Evolutionary conservation across 1,140 invertebrate genomes (phyloP), one percentile per base, ranked within the genome.

Genomic region (Armadillidium nasatum): DNA sequence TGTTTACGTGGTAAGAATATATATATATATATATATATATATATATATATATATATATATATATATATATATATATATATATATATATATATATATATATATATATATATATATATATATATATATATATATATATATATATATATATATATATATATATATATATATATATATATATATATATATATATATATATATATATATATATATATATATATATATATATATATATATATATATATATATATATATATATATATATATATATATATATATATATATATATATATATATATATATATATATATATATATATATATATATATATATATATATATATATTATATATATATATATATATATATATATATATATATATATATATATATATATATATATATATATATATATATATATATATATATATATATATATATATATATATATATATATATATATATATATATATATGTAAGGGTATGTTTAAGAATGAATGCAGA

Each of bases 101-200:
- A 33, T 33, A 33, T 33, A 33, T 33, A 33, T 33, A 33, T 33
- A 33, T 33, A 3, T 3, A 3, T 33, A 33, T 33, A 33, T 33
- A n/a, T 33, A 33, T 33, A 6, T 33, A n/a, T 33, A 33, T 33
- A 33, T 3, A 33, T 33, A 33, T 33, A 33, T 33, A 33, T 33
- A 33, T 33, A 33, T 33, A 33, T 33, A 33, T 33, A 33, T 33
- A 33, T 33, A 33, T 33, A 33, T 33, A 33, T 33, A 33, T 33
- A 33, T 33, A 33, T 33, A 33, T 33, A 33, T 33, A 33, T 33
- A 33, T 33, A 33, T 33, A 33, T 33, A 33, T 33, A 33, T 19
- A 60, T 60, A 60, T 60, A 60, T 60, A 60, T 60, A 60, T 60
- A 60, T 60, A 60, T 60, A 60, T 60, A 60, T 60, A 60, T 60